Conservation (phyloP, 2,888 invertebrate genomes). For the Oxytorus armatus region DNA sequence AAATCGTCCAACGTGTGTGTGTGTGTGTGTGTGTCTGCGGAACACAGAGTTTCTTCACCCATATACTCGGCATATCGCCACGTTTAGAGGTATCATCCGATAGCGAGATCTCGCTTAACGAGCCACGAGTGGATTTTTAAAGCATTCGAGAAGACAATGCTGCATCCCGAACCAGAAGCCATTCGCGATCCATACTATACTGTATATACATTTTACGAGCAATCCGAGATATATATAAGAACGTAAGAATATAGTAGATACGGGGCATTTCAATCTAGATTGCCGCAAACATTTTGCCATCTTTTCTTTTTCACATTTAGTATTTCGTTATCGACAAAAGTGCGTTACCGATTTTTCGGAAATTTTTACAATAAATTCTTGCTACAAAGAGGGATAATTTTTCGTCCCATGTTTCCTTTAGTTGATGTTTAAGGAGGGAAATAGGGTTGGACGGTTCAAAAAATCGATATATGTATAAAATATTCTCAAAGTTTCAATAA, state of each 20-base stretch:
- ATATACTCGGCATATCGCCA: conserved; percentile 68
- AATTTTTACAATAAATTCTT: too few relatives aligned
- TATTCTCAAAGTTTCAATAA: too few relatives aligned
- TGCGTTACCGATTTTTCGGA: too few relatives aligned
- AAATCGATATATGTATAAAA: too few relatives aligned
- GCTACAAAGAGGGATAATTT: too few relatives aligned
- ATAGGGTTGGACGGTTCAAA: too few relatives aligned
- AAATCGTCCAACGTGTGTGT: not conserved
- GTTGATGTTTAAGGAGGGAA: too few relatives aligned
- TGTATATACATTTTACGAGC: conserved; percentile 11
- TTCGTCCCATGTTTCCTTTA: too few relatives aligned
- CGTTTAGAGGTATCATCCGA: conserved; percentile 75
- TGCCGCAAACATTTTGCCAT: not conserved
- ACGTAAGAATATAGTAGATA: not conserved
- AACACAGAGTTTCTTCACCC: conserved; percentile 65
- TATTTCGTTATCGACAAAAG: not conserved
- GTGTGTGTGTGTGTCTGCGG: not conserved
- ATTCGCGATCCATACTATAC: conserved; percentile 23
- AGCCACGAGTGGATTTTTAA: conserved; percentile 84
- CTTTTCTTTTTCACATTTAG: not conserved
- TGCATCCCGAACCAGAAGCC: conserved; percentile 60
- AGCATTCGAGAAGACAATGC: conserved; percentile 82
- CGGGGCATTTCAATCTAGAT: not conserved
- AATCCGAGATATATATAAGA: not conserved
- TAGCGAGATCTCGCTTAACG: conserved; percentile 81